phyloP scores from a whole-genome alignment of 1,140 invertebrate genomes.

The Zaprionus lachaisei region DNA sequence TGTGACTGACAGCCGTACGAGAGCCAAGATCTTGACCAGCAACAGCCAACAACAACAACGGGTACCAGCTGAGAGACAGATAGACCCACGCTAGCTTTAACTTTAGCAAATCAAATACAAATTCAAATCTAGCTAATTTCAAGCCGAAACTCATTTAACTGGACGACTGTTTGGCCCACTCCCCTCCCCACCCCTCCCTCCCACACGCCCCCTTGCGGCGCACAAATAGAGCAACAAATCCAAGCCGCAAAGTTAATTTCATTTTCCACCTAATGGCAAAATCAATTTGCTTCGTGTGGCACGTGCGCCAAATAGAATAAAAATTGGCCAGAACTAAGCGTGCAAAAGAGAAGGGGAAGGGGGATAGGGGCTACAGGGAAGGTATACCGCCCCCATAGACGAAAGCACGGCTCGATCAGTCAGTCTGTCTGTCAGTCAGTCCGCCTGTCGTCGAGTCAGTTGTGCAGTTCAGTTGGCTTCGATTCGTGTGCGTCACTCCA shows the following conservation, averaged over 20 bases:
- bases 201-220: not conserved
- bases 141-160: conserved; percentile 77
- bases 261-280: conserved; percentile 84
- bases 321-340: conserved; percentile 47
- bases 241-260: conserved; percentile 78
- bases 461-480: conserved; percentile 13
- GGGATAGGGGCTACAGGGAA: not conserved
- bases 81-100: conserved; percentile 66
- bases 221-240: conserved; percentile 65
- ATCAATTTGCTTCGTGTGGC: conserved; percentile 83
- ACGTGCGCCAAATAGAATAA: conserved; percentile 83
- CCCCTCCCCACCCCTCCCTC: not conserved
- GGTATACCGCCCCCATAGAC: conserved; percentile 36
- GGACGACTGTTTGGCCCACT: conserved; percentile 24
- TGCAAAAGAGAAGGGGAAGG: not conserved
- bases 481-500: conserved; percentile 78
- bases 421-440: conserved; percentile 35
- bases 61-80: conserved; percentile 33
- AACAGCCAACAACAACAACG: conserved; percentile 18
- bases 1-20: conserved; percentile 71
- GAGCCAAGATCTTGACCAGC: conserved; percentile 70
- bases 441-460: conserved; percentile 45
- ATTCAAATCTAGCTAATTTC: conserved; percentile 82
- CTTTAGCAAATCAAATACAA: conserved; percentile 79
- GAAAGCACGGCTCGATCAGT: conserved; percentile 18